A percentile compares a stretch with the other conserved stretches of the same genome.
Evolutionary conservation across 2,888 invertebrate genomes (phyloP).

Genomic region (Pegoplata infirma): DNA sequence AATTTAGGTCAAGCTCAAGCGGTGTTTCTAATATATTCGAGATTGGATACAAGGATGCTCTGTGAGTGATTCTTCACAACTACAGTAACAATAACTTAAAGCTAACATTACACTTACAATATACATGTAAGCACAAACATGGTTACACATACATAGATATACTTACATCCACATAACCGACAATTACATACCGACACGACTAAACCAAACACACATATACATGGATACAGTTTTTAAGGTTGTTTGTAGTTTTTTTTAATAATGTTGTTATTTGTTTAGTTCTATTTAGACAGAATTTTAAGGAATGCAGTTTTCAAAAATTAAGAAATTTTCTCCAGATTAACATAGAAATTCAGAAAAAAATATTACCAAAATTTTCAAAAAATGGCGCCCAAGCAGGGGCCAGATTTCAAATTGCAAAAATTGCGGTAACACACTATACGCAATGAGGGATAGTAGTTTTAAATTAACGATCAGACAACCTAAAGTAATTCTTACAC

Average conservation of each 20-base stretch:
- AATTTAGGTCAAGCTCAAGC: slow-evolving; percentile 75
- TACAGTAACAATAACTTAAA: not conserved
- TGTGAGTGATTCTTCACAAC: slow-evolving; percentile 49
- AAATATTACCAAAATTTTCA: too few species aligned
- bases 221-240: not conserved
- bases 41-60: slow-evolving; percentile 75
- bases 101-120: slow-evolving; percentile 62
- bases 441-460: too few species aligned
- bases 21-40: slow-evolving; percentile 74
- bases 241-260: not conserved
- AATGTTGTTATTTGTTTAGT: not conserved
- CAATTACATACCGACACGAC: not conserved
- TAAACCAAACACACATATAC: not conserved
- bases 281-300: not conserved
- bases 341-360: too few species aligned
- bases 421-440: too few species aligned
- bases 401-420: too few species aligned
- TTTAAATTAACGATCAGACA: too few species aligned
- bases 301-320: too few species aligned
- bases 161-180: too few species aligned
- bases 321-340: too few species aligned
- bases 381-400: too few species aligned
- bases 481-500: too few species aligned
- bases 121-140: not conserved
- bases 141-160: too few species aligned